Evolutionary conservation across 2,888 invertebrate genomes (phyloP).

Genomic region (Auanema freiburgensis): DNA sequence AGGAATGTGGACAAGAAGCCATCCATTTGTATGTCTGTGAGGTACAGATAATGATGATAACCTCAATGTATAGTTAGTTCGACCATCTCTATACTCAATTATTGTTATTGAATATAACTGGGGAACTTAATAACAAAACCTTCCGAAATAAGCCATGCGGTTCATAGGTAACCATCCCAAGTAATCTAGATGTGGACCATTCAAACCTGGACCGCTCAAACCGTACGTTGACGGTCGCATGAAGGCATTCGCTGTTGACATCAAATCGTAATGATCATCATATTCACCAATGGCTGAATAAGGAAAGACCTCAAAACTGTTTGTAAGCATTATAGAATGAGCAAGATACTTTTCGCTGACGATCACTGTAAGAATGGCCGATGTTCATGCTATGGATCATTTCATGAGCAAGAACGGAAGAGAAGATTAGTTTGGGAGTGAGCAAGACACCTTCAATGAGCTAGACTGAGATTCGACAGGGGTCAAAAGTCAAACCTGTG

Average conservation of each 20-base stretch:
- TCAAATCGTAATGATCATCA: constrained; percentile 61
- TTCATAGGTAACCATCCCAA: constrained; percentile 62
- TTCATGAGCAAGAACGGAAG: constrained; percentile 60
- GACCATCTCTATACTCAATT: constrained; percentile 40
- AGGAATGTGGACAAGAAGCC: constrained; percentile 53
- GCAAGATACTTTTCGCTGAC: constrained; percentile 36
- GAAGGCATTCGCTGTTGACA: constrained; percentile 60
- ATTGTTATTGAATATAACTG: not conserved
- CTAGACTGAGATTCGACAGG: no score
- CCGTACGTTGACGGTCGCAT: constrained; percentile 52
- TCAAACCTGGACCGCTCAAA: constrained; percentile 58
- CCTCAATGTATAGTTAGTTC: constrained; percentile 50
- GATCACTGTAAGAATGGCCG: constrained; percentile 63
- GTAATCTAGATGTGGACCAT: constrained; percentile 61
- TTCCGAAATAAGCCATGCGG: constrained; percentile 57
- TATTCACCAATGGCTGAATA: constrained; percentile 58
- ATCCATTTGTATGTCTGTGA: constrained; percentile 46
- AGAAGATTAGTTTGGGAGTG: constrained; percentile 55
- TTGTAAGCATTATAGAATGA: not conserved
- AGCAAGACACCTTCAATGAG: constrained; percentile 53
- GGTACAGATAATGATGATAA: constrained; percentile 54
- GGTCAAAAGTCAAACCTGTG: no score
- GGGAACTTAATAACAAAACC: constrained; percentile 17
- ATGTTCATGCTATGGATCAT: constrained; percentile 62
- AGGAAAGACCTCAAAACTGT: constrained; percentile 50